Evolutionary conservation across 2,113 vertebrate species (phyloP), one percentile per base, ranked within the genome.

Genomic region (Trinectes maculatus): DNA sequence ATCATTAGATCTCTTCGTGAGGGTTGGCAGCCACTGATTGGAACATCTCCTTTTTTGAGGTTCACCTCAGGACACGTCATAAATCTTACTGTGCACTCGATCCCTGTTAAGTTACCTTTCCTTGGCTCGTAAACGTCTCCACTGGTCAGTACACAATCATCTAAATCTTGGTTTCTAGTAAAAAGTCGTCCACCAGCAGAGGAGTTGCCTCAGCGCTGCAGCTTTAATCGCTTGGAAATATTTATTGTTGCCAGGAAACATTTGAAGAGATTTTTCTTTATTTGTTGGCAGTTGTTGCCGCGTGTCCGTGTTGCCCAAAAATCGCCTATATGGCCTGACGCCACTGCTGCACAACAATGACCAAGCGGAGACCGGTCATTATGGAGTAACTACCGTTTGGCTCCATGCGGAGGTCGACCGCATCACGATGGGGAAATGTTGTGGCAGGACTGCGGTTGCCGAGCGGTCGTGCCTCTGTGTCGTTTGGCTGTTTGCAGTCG

Each of bases 211-310:
- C 70, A 69, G 66, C 70, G 16, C 53, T 64, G 63, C 67, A 71
- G 74, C 67, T 82, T 87, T 89, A 90, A 89, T 88, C 79, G 64
- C 87, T 80, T 87, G 85, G 89, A 90, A 90, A 90, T 85, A 84
- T 86, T 71, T 67, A 15, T 31, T 79, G 66, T 86, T 87, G 89
- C 89, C 89, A 89, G 89, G 89, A 89, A 89, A 89, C 86, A 85
- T 85, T 90, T 84, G 77, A 79, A 73, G 74, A 77, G 58, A 80
- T 70, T 78, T 68, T 87, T 75, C 69, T 68, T 80, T 56, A 87
- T 90, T 85, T 46, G 36, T 59, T 85, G 82, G 87, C 83, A 58
- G 59, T 75, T 74, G 60, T 22, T 42, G 53, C 53, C 73, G 56
- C 62, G 72, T 31, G 71, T 79, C 73, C 11, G 9, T 5, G 40